Percentiles rank a stretch among this genome's conserved stretches.
Conservation (phyloP, 2,113 vertebrate genomes). For the Myrmecobius fasciatus region DNA sequence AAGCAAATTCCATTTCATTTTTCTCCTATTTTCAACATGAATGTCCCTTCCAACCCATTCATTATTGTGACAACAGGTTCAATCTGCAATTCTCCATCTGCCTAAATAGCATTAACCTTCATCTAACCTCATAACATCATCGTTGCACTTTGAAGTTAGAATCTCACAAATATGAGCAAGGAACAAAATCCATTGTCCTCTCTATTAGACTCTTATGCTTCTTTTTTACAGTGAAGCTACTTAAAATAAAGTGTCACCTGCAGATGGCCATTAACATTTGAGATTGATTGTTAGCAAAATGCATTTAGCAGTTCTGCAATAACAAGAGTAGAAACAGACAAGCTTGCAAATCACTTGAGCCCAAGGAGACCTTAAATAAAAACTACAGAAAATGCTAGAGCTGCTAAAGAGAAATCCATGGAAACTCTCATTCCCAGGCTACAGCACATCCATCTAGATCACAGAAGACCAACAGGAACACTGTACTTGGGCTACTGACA, state of each 20-base stretch:
- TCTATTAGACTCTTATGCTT: slow-evolving; percentile 27
- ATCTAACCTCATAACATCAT: slow-evolving; percentile 76
- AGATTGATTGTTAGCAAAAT: slow-evolving; percentile 57
- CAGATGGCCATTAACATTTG: slow-evolving; percentile 50
- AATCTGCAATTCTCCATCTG: slow-evolving; percentile 84
- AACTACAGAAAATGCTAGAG: not conserved
- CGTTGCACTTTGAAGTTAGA: slow-evolving; percentile 76
- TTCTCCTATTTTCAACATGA: slow-evolving; percentile 67
- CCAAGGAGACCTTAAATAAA: slow-evolving; percentile 25
- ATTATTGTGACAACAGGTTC: slow-evolving; percentile 83
- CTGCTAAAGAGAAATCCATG: not conserved
- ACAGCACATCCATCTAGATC: not conserved
- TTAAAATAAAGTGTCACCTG: slow-evolving; percentile 24
- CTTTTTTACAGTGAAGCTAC: slow-evolving; percentile 6
- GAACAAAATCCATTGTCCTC: slow-evolving; percentile 40
- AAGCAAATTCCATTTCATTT: slow-evolving; percentile 61
- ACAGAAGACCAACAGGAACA: not conserved
- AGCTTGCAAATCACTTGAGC: slow-evolving; percentile 19
- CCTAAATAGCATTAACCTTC: slow-evolving; percentile 84
- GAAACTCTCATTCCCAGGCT: not conserved
- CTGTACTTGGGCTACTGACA: not conserved
- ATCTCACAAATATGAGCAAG: slow-evolving; percentile 57
- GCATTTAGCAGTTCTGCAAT: slow-evolving; percentile 39
- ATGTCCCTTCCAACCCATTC: slow-evolving; percentile 70
- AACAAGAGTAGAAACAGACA: slow-evolving; percentile 7